Percentiles rank a stretch among this genome's conserved stretches.
These are phyloP conservation scores for Nemotelus pantherinus DNA, from an alignment of 2,888 invertebrate genomes.

Conservation along the genomic window DNA sequence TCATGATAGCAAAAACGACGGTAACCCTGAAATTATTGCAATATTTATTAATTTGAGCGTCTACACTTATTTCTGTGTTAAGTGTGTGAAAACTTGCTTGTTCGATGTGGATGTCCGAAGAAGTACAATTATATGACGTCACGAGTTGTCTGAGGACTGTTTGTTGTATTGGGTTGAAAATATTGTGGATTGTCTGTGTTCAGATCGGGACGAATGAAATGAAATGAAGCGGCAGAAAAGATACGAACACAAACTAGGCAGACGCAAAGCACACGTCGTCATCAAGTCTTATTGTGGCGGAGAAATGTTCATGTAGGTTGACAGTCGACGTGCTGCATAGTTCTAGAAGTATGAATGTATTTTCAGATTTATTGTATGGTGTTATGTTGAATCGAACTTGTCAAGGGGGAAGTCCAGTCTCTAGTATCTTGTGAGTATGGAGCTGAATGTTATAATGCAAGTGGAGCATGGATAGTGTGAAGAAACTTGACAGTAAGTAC, in stretches of 20 bases:
- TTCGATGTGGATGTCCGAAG: no score
- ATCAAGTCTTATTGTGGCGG: slow-evolving; percentile 1
- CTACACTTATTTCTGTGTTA: no score
- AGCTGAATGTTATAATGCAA: slow-evolving; percentile 4
- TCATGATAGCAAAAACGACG: no score
- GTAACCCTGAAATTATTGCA: no score
- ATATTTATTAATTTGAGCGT: no score
- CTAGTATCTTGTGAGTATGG: slow-evolving; percentile 4
- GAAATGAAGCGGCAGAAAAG: slow-evolving; percentile 31
- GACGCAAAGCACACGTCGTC: slow-evolving; percentile 29
- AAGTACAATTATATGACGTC: no score
- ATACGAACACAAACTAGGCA: neutral
- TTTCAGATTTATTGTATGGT: neutral
- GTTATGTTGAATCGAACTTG: neutral
- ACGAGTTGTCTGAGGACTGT: no score
- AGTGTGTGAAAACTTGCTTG: no score
- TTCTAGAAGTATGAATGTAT: neutral
- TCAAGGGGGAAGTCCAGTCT: slow-evolving; percentile 20
- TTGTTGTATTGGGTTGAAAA: neutral
- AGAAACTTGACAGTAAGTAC: no score
- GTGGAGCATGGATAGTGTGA: neutral
- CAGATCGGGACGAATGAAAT: slow-evolving; percentile 8
- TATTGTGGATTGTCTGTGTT: neutral
- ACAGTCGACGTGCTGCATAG: no score
- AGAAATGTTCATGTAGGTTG: no score